Percentiles rank a stretch among this genome's conserved stretches.
phyloP scores from a whole-genome alignment of 1,140 invertebrate species.

The Chymomyza costata region DNA sequence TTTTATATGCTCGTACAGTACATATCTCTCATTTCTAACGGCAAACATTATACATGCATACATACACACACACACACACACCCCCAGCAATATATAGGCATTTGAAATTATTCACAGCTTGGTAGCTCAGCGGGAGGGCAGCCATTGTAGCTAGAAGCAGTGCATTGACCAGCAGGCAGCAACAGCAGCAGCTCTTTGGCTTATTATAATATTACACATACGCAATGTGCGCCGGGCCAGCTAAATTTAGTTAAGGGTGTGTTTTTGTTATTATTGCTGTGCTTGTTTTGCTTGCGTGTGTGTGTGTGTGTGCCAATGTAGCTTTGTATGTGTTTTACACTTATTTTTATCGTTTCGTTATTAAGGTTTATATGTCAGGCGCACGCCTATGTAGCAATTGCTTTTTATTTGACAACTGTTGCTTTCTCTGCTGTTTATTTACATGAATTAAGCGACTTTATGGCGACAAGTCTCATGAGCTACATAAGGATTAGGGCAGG shows the following conservation, averaged over 20 bases:
- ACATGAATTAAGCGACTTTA: not conserved
- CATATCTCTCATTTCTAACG: too few relatives aligned
- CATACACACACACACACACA: too few relatives aligned
- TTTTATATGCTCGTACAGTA: too few relatives aligned
- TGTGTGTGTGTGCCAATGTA: constrained; percentile 3
- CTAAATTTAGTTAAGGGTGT: not conserved
- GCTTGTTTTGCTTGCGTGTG: too few relatives aligned
- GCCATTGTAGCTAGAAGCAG: constrained; percentile 15
- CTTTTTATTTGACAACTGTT: constrained; percentile 18
- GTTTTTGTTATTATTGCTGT: not conserved
- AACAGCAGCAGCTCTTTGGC: too few relatives aligned
- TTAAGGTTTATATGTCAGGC: constrained; percentile 65
- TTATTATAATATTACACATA: constrained; percentile 39
- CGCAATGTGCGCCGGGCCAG: constrained; percentile 33
- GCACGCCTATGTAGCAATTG: constrained; percentile 20
- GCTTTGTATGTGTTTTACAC: constrained; percentile 5
- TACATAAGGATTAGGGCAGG: not conserved
- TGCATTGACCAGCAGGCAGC: constrained; percentile 57
- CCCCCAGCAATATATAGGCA: too few relatives aligned
- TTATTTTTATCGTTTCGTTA: too few relatives aligned
- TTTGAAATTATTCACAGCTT: not conserved
- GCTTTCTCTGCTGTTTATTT: constrained; percentile 20
- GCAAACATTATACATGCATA: not conserved
- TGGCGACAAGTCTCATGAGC: not conserved
- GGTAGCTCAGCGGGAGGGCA: constrained; percentile 10